Evolutionary conservation across 2,113 vertebrate species (phyloP).

Genomic region (Notarius quadriscutis): DNA sequence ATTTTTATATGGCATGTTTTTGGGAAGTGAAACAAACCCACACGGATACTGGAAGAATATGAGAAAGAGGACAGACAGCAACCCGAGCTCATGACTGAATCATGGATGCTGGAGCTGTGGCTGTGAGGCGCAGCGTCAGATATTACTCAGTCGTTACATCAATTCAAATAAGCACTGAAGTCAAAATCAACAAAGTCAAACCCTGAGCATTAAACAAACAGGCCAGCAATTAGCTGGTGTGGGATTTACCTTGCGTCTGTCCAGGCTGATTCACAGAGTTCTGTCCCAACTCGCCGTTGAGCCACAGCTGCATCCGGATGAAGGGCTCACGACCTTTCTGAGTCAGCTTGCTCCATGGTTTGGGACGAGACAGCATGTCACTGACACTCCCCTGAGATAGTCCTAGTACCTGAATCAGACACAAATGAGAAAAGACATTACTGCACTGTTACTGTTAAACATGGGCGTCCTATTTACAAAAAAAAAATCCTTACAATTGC

Average conservation of each 20-base stretch:
- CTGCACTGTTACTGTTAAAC: background rate
- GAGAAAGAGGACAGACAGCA: background rate
- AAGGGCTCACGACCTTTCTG: slow-evolving; percentile 93
- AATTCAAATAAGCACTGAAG: background rate
- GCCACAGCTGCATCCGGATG: slow-evolving; percentile 93
- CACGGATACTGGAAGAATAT: background rate
- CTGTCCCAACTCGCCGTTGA: slow-evolving; percentile 84
- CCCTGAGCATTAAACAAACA: background rate
- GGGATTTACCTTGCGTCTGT: slow-evolving; percentile 71
- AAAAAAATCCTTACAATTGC: background rate
- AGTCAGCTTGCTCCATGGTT: slow-evolving; percentile 91
- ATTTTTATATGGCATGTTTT: background rate
- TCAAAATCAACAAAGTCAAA: background rate
- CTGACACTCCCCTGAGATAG: slow-evolving; percentile 92
- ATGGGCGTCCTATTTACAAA: background rate
- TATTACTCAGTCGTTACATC: background rate
- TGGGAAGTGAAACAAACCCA: background rate
- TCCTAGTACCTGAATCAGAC: slow-evolving; percentile 79
- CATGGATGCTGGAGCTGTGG: background rate
- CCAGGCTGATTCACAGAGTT: slow-evolving; percentile 79
- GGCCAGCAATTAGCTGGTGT: no score
- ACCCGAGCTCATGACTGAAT: background rate
- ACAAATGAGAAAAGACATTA: slow-evolving; percentile 4
- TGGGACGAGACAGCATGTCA: slow-evolving; percentile 90
- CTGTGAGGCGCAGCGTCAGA: background rate